These are phyloP conservation scores for Meiosimyza platycephala DNA, from an alignment of 2,888 invertebrate genomes.

Conservation along the genomic window DNA sequence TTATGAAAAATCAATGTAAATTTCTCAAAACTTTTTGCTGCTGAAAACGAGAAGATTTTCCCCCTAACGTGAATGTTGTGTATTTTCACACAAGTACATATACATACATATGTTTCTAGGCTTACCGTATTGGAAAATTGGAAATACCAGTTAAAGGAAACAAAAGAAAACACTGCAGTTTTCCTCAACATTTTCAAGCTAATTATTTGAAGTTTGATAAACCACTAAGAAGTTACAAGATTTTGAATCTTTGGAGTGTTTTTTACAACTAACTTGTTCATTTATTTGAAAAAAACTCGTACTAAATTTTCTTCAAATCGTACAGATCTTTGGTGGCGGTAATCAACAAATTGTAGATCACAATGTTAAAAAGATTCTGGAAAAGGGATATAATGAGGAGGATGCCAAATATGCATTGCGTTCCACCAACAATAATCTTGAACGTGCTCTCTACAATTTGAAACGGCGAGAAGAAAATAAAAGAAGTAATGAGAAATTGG, in stretches of 20 bases:
- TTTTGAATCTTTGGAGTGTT: background rate
- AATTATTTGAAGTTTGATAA: too few species aligned
- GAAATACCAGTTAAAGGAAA: too few species aligned
- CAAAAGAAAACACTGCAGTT: too few species aligned
- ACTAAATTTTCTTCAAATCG: conserved; percentile 33
- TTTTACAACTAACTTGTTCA: conserved; percentile 46
- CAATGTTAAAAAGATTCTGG: conserved; percentile 82
- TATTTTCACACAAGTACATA: too few species aligned
- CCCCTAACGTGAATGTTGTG: too few species aligned
- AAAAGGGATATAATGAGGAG: conserved; percentile 81
- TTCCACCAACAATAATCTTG: conserved; percentile 79
- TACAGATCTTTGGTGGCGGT: conserved; percentile 73
- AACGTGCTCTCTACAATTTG: conserved; percentile 76
- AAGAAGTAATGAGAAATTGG: conserved; percentile 41
- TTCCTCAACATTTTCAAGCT: too few species aligned
- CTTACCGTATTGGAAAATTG: too few species aligned
- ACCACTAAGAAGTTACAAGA: too few species aligned
- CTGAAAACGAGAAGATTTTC: too few species aligned
- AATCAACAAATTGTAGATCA: conserved; percentile 78
- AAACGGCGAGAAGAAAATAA: conserved; percentile 72
- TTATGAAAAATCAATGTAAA: too few species aligned
- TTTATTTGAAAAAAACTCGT: conserved; percentile 45
- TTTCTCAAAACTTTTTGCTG: too few species aligned
- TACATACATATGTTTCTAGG: background rate
- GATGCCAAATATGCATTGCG: conserved; percentile 81